Conservation (phyloP, 2,113 vertebrate genomes). For the Tetraodon nigroviridis region DNA sequence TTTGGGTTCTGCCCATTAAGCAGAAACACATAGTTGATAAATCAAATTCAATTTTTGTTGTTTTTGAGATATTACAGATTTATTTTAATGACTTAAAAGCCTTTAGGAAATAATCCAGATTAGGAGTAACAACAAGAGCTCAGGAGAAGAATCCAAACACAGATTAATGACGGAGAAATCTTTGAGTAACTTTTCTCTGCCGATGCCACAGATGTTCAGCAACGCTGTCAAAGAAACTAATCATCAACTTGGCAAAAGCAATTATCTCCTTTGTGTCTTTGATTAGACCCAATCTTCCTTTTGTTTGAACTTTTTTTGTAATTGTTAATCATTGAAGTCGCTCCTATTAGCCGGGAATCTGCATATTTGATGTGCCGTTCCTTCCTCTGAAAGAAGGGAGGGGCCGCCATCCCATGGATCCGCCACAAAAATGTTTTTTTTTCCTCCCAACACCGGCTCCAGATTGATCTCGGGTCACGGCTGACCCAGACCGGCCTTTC, state of each 20-base stretch:
- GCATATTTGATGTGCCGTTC: no score
- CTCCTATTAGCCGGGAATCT: not conserved
- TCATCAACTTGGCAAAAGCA: constrained; percentile 24
- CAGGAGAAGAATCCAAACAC: not conserved
- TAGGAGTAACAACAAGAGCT: no score
- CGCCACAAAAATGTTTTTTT: no score
- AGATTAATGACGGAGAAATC: not conserved
- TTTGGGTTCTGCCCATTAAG: constrained; percentile 35
- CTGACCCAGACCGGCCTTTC: constrained; percentile 19
- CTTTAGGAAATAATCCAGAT: no score
- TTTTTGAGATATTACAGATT: no score
- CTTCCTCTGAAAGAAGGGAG: no score
- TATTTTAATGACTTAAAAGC: no score
- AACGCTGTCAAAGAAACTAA: constrained; percentile 29
- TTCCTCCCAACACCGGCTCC: no score
- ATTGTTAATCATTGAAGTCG: not conserved
- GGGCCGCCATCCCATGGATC: no score
- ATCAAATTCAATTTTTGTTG: not conserved
- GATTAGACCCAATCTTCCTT: constrained; percentile 6
- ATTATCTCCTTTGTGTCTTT: constrained; percentile 24
- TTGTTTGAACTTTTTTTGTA: not conserved
- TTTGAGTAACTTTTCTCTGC: constrained; percentile 16
- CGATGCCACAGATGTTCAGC: constrained; percentile 50
- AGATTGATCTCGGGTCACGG: constrained; percentile 8
- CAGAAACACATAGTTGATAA: constrained; percentile 9